phyloP scores from a whole-genome alignment of 2,113 vertebrate genomes.

The Tenebrosternarchus preto region DNA sequence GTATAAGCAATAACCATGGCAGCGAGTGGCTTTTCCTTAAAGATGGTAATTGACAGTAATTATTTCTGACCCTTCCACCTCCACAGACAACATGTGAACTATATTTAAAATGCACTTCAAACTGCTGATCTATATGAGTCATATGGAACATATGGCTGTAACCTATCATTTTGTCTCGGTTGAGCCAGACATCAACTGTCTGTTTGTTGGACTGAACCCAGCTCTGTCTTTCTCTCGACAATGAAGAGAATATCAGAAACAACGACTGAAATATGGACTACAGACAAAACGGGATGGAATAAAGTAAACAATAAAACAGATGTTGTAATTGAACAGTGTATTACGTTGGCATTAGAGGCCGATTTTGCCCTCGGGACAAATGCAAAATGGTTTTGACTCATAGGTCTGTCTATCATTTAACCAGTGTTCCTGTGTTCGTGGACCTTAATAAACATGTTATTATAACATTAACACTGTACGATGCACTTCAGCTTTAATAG shows the following conservation, averaged over 20 bases:
- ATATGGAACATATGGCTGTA: constrained; percentile 4
- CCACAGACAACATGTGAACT: background rate
- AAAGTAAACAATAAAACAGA: background rate
- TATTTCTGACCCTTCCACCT: background rate
- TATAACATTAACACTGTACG: background rate
- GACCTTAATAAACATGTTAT: background rate
- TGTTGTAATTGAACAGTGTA: too few species aligned
- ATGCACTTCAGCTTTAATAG: too few species aligned
- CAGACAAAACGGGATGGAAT: background rate
- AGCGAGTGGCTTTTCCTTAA: background rate
- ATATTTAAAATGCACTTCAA: background rate
- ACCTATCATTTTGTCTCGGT: background rate
- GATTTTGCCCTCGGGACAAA: too few species aligned
- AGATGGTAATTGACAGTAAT: background rate
- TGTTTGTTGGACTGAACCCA: background rate
- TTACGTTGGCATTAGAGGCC: too few species aligned
- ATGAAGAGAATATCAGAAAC: background rate
- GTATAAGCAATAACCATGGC: background rate
- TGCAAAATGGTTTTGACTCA: too few species aligned
- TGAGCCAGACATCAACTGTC: background rate
- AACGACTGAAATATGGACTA: background rate
- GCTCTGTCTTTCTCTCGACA: background rate
- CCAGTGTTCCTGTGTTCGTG: too few species aligned
- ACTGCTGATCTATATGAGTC: background rate
- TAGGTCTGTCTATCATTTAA: too few species aligned